These are phyloP conservation scores for Coleophora deauratella DNA, from an alignment of 2,888 invertebrate species.

Conservation along the genomic window DNA sequence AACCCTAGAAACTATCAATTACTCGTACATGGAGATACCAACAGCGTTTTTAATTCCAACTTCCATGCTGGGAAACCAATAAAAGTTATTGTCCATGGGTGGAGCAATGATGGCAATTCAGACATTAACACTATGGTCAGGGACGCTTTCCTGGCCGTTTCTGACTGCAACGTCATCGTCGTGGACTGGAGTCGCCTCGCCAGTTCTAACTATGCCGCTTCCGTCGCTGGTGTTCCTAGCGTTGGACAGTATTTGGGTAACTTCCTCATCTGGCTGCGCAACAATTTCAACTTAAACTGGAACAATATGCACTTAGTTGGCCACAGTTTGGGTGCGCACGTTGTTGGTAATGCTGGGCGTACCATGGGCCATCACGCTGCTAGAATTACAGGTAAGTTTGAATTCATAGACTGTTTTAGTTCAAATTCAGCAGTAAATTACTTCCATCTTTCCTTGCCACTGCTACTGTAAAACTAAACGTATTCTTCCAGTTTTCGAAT, in stretches of 20 bases:
- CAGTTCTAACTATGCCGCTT: slow-evolving; percentile 29
- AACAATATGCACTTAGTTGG: slow-evolving; percentile 40
- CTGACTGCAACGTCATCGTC: slow-evolving; percentile 53
- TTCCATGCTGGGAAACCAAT: slow-evolving; percentile 29
- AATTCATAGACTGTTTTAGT: background rate
- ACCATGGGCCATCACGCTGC: slow-evolving; percentile 19
- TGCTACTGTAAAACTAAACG: too few species aligned
- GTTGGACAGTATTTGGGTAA: slow-evolving; percentile 48
- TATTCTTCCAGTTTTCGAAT: too few species aligned
- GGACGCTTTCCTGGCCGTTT: slow-evolving; percentile 36
- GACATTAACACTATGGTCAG: slow-evolving; percentile 32
- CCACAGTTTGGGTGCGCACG: slow-evolving; percentile 46
- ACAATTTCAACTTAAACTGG: slow-evolving; percentile 31
- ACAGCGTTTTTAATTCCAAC: slow-evolving; percentile 37
- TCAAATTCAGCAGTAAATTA: too few species aligned
- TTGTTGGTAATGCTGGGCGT: slow-evolving; percentile 40
- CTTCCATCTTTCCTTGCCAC: too few species aligned
- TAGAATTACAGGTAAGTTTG: slow-evolving; percentile 28
- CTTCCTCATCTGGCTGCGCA: slow-evolving; percentile 52
- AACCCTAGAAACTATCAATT: slow-evolving; percentile 39
- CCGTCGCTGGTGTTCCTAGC: slow-evolving; percentile 40
- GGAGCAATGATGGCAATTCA: slow-evolving; percentile 40
- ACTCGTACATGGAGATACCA: slow-evolving; percentile 34
- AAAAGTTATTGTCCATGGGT: slow-evolving; percentile 49
- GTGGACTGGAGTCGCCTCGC: slow-evolving; percentile 51